Conservation (phyloP, 2,797 vertebrate species). For the Xiphophorus birchmanni region DNA sequence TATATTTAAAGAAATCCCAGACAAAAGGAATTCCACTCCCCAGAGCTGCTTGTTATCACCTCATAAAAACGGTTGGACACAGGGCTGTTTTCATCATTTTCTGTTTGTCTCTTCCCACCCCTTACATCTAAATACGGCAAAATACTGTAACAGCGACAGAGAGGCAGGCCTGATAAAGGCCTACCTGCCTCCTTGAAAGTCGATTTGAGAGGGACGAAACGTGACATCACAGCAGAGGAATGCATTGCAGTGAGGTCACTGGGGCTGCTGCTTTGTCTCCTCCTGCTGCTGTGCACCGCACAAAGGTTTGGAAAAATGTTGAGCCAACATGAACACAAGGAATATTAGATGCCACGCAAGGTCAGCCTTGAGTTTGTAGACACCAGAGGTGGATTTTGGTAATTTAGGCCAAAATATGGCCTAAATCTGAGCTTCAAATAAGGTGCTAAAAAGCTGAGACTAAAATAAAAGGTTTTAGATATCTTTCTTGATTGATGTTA, state of each 20-base stretch:
- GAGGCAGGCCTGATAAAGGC: slow-evolving; percentile 9
- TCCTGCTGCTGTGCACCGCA: slow-evolving; percentile 19
- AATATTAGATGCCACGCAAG: neutral
- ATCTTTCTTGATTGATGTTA: neutral
- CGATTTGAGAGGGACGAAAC: slow-evolving; percentile 32
- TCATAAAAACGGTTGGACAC: slow-evolving; percentile 44
- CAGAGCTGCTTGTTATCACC: slow-evolving; percentile 61
- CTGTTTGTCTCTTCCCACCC: neutral
- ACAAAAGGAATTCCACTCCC: slow-evolving; percentile 52
- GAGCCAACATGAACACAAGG: neutral
- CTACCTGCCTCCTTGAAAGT: slow-evolving; percentile 22
- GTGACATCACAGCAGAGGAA: slow-evolving; percentile 59
- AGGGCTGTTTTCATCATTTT: slow-evolving; percentile 36
- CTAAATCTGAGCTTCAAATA: neutral
- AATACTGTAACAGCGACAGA: neutral
- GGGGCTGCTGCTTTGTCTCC: slow-evolving; percentile 13
- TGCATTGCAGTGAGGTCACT: slow-evolving; percentile 47
- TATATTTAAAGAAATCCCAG: slow-evolving; percentile 33
- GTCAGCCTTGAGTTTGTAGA: neutral
- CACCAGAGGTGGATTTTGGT: neutral
- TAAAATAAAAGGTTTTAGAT: neutral
- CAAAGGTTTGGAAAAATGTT: neutral
- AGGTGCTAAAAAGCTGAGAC: neutral
- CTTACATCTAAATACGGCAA: slow-evolving; percentile 4
- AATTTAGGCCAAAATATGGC: neutral